Evolutionary conservation across 2,113 vertebrate species (phyloP).

Genomic region (Thymallus thymallus): DNA sequence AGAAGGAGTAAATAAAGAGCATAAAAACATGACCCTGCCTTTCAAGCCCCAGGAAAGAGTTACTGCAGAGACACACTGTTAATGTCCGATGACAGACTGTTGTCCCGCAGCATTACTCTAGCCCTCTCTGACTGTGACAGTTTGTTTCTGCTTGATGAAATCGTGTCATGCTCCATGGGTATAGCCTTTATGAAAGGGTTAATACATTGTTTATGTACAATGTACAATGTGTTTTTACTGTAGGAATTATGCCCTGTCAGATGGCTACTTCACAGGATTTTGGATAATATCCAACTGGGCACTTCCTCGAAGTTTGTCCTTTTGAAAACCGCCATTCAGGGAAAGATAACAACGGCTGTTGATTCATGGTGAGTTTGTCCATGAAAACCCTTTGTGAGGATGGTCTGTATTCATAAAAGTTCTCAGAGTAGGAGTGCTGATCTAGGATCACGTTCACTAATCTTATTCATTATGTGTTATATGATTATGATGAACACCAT

Average conservation of each 20-base stretch:
- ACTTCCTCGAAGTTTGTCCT: not conserved
- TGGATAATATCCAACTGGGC: not conserved
- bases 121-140: not conserved
- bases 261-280: too few species aligned
- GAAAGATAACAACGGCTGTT: too few species aligned
- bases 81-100: slow-evolving; percentile 53
- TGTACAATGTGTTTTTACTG: too few species aligned
- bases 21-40: slow-evolving; percentile 42
- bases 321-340: too few species aligned
- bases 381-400: too few species aligned
- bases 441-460: too few species aligned
- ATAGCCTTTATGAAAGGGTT: not conserved
- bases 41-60: slow-evolving; percentile 36
- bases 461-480: too few species aligned
- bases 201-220: not conserved
- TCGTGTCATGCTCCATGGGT: not conserved
- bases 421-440: too few species aligned
- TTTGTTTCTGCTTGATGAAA: not conserved
- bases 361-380: too few species aligned
- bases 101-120: slow-evolving; percentile 50
- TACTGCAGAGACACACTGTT: slow-evolving; percentile 39
- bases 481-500: too few species aligned
- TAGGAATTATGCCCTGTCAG: too few species aligned
- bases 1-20: slow-evolving; percentile 62
- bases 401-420: too few species aligned